Base-by-base conservation (phyloP, 2,888 invertebrate species). In the Callyntrura guangdongensis region DNA sequence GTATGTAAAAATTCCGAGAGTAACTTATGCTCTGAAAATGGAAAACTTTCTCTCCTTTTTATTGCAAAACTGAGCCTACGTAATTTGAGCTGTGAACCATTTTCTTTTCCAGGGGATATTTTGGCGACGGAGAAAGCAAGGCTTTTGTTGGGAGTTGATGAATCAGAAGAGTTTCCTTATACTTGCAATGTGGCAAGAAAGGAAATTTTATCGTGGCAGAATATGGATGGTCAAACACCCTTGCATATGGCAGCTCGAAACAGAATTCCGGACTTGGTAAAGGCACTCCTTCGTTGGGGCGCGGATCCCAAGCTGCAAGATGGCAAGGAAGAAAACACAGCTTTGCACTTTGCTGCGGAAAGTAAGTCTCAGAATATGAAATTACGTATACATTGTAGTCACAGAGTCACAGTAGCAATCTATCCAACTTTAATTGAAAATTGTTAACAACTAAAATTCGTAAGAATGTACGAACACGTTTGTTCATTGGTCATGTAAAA, bases 61-160 rank as follows among this genome's bases (percentile, higher is more conserved):
- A 8, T 69, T 17, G n/a, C 12, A 12, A 20, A 25, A 17, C 9
- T 77, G n/a, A n/a, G 6, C 36, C 3, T 36, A 36, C 36, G 36
- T 36, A 36, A 36, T 36, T 36, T 36, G 2, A 36, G 20, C 14
- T 77, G 27, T 9, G 5, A 12, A 1, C 5, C 27, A 14, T 4
- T 69, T 12, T 69, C 25, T 69, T 17, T n/a, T 45, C 12, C 49
- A 90, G 90, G 85, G 47, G 90, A 90, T n/a, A 81, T 86, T 20
- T n/a, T 79, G 53, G 86, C 86, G 9, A 64, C 79, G 6, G 90
- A 90, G 64, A 90, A 79, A 53, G 86, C 83, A 20, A 90, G 82
- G 45, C 36, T 86, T 45, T 74, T 86, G 1, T 20, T 90, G 82
- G 90, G 90, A 20, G 86, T 81, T 0, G 79, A 61, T 0, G 90